Evolutionary conservation across 64 coral and sea anemone species (phyloP), one percentile per base, ranked within the genome.

Genomic region (Dendrophyllia cribrosa): DNA sequence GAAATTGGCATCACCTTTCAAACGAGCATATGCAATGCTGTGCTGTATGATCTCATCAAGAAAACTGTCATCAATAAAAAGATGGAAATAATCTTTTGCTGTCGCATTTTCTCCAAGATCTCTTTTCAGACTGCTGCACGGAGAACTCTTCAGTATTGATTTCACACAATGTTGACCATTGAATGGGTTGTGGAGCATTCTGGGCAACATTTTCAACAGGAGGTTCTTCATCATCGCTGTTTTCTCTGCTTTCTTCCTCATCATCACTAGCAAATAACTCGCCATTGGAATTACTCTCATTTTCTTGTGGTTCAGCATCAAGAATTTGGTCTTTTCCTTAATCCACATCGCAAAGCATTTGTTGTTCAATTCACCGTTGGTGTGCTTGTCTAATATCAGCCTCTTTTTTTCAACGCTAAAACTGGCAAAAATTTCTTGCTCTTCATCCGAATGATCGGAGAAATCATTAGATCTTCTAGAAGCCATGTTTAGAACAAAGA

Each of bases 11-110:
- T 88, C 72, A 43, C 71, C 71, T 59, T 74, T 72, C 19, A 43
- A 75, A 47, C 86, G 58, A 46, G 86, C 86, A 50, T 88, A 88
- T 7, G 86, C 72, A 59, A 88, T 59, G 25, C 71, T 76, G 71
- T 23, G 44, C 23, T 43, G 70, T 7, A 88, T 55, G 63, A 77
- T 61, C 60, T 75, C 86, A 62, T 86, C 64, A 20, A 72, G 66
- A 74, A 34, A 74, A 58, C 14, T n/a, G 48, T 87, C 69, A 20
- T 88, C 70, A 60, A 88, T 89, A 64, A 78, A 89, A 64, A 79
- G 70, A 76, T 59, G 6, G 43, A 64, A 83, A 43, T 34, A 83
- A 44, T 83, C 79, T 48, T 83, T 83, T 0, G 60, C 21, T 48
- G 52, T 56, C 3, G 59, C 80, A 20, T 22, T 64, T 16, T 84